phyloP scores from a whole-genome alignment of 2,797 vertebrate genomes.

The Hypotaenidia philippensis region DNA sequence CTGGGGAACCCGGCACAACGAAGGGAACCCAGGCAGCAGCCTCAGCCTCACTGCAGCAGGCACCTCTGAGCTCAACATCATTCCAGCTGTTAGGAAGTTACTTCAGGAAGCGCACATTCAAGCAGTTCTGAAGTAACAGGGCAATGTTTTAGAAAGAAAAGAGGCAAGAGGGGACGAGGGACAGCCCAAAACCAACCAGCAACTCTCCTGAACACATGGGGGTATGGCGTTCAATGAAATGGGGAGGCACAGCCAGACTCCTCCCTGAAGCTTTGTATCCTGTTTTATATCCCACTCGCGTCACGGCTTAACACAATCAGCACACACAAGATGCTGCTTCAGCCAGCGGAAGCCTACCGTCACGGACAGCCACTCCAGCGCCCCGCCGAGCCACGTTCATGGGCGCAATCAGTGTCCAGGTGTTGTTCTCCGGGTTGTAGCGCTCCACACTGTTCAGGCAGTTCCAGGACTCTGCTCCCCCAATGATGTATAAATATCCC shows the following conservation, averaged over 20 bases:
- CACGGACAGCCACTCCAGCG: conserved; percentile 89
- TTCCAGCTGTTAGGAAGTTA: too few relatives aligned
- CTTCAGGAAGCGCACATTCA: neutral
- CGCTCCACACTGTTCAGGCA: conserved; percentile 96
- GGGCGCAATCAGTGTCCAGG: conserved; percentile 92
- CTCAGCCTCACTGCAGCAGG: fast-evolving
- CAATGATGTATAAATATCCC: conserved; percentile 93
- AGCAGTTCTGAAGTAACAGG: neutral
- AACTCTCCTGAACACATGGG: too few relatives aligned
- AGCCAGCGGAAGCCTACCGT: conserved; percentile 78
- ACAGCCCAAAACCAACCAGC: neutral
- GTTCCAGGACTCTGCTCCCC: conserved; percentile 98
- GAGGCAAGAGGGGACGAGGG: neutral
- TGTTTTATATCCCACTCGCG: fast-evolving
- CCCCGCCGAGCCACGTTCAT: conserved; percentile 98
- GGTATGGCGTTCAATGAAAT: neutral
- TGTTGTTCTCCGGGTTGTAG: conserved; percentile 95
- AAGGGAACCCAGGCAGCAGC: neutral
- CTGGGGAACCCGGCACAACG: too few relatives aligned
- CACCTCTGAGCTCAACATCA: too few relatives aligned
- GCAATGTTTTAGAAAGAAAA: neutral
- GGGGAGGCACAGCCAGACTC: neutral
- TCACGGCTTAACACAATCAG: fast-evolving
- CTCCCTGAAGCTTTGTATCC: neutral
- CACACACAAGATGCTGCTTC: too few relatives aligned